A percentile compares a stretch with the other conserved stretches of the same genome.
phyloP scores from a whole-genome alignment of 1,140 invertebrate species.

The Sitophilus oryzae region DNA sequence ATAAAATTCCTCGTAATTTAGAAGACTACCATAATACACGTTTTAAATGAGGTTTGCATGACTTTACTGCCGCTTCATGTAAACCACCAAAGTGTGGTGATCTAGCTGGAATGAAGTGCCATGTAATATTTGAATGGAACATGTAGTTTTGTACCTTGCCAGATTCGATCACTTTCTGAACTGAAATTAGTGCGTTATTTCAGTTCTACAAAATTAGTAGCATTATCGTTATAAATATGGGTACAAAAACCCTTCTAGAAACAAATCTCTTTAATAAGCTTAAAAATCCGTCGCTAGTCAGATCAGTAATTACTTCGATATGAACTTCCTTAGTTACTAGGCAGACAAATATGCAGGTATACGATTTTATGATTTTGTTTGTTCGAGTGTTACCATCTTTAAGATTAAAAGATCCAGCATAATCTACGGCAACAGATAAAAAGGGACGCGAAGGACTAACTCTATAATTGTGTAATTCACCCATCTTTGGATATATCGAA shows the following conservation, averaged over 20 bases:
- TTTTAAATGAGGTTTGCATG: slow-evolving; percentile 25
- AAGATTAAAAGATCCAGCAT: slow-evolving; percentile 23
- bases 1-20: slow-evolving; percentile 38
- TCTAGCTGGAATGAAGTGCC: slow-evolving; percentile 42
- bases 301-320: slow-evolving; percentile 11
- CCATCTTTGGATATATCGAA: slow-evolving; percentile 33
- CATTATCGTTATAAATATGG: slow-evolving; percentile 30
- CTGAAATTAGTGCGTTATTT: slow-evolving; percentile 8
- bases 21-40: slow-evolving; percentile 28
- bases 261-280: slow-evolving; percentile 36
- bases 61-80: slow-evolving; percentile 39
- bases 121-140: slow-evolving; percentile 22
- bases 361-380: slow-evolving; percentile 9
- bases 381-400: slow-evolving; percentile 9
- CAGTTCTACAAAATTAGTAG: slow-evolving; percentile 8
- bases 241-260: slow-evolving; percentile 30
- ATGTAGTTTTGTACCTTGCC: neutral
- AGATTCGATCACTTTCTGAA: slow-evolving; percentile 4
- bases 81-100: slow-evolving; percentile 40
- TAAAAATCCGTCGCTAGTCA: slow-evolving; percentile 11
- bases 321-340: slow-evolving; percentile 17
- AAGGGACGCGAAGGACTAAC: slow-evolving; percentile 36
- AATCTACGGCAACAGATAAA: slow-evolving; percentile 20
- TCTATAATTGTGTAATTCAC: slow-evolving; percentile 36
- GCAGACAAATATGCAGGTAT: slow-evolving; percentile 17